Evolutionary conservation across 2,888 invertebrate species (phyloP), one percentile per base, ranked within the genome.

Genomic region (Lymantria monacha): DNA sequence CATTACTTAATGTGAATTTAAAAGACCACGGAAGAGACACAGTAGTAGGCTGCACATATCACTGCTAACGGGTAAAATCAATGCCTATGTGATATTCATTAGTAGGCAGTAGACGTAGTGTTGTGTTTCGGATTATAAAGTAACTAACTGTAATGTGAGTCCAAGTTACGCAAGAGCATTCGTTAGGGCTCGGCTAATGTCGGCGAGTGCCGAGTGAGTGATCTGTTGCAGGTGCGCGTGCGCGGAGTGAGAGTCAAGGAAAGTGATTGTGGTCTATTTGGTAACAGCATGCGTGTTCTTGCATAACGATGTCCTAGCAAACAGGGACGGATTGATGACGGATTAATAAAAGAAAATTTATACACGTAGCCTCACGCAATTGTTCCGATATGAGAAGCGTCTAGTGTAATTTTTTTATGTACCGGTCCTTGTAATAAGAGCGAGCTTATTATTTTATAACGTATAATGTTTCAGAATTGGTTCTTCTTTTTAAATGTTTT

Each of bases 261-360:
- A 89, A 89, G 88, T 87, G 79, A 81, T 81, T 75, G 69, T 53
- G 53, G 76, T 75, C 74, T 78, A 81, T 87, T 87, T 83, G 82
- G 87, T 87, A 87, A 87, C 79, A 63, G 55, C 44, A 51, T 59
- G 59, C 63, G 59, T 58, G 66, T 46, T 61, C 59, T 49, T 66
- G 68, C 72, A 71, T 83, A 66, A 52, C 53, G 57, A 85, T 77
- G 73, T 70, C 71, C 72, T 74, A 55, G 14, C 40, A 8, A 0
- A 30, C 71, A 69, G 78, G 72, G 63, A 3, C 64, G 82, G 56
- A 80, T 53, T 74, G 10, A 9, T 11, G 7, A 3, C 36, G n/a
- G 7, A 36, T 22, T 5, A 22, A 22, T 22, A 22, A 22, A 22
- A 22, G 5, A 3, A 22, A 3, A 3, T 22, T 22, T 22, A 22